These are phyloP conservation scores for Sesamia nonagrioides DNA, from an alignment of 1,140 invertebrate genomes.

Conservation along the genomic window DNA sequence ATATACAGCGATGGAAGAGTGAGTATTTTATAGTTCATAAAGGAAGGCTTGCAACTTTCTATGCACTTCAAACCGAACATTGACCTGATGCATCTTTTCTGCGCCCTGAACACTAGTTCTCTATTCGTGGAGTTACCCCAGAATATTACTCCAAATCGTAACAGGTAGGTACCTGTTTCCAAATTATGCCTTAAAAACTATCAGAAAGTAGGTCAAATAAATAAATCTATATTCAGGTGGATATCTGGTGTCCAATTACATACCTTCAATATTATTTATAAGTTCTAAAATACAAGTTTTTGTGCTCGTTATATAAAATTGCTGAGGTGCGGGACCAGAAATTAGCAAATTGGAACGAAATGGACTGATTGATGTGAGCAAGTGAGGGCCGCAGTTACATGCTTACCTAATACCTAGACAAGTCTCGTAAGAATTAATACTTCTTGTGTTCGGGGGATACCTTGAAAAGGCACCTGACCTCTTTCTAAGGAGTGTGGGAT, in stretches of 20 bases:
- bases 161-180: not conserved
- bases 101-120: no score
- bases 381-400: slow-evolving; percentile 5
- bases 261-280: slow-evolving; percentile 29
- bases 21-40: no score
- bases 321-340: slow-evolving; percentile 53
- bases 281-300: slow-evolving; percentile 33
- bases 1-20: no score
- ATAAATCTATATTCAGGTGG: slow-evolving; percentile 12
- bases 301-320: slow-evolving; percentile 40
- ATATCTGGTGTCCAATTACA: slow-evolving; percentile 11
- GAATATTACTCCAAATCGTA: no score
- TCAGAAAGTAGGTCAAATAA: slow-evolving; percentile 4
- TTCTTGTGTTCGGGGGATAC: no score
- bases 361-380: slow-evolving; percentile 17
- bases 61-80: no score
- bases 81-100: no score
- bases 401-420: slow-evolving; percentile 36
- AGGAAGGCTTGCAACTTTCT: no score
- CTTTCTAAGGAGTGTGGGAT: no score
- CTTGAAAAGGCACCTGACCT: no score
- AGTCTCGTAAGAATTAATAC: slow-evolving; percentile 8
- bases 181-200: not conserved
- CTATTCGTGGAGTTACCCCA: no score
- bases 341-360: slow-evolving; percentile 60